A percentile compares a stretch with the other conserved stretches of the same genome.
Conservation (phyloP, 2,797 vertebrate genomes). For the Scolopax bukidnonensis region DNA sequence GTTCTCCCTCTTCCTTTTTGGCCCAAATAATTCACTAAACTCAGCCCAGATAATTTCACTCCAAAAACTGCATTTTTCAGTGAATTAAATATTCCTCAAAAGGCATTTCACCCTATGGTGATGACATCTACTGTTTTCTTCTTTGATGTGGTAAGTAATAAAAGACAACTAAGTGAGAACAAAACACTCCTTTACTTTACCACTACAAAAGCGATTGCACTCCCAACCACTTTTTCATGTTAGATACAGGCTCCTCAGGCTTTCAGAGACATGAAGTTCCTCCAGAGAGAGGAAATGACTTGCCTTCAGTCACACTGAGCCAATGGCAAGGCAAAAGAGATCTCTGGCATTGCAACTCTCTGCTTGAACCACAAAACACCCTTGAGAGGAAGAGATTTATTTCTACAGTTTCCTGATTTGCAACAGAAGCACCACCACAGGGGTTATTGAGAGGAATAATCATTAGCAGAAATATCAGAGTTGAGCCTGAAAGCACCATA, state of each 20-base stretch:
- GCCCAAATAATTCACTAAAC: not conserved
- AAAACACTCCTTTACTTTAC: not conserved
- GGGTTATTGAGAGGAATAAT: not conserved
- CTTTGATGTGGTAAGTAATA: not conserved
- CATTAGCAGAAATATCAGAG: not conserved
- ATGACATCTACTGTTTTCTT: not conserved
- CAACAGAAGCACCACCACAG: not conserved
- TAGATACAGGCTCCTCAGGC: not conserved
- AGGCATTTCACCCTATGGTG: not conserved
- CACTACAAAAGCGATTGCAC: not conserved
- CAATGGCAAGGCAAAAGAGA: not conserved
- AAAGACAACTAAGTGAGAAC: not conserved
- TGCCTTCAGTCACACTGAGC: not conserved
- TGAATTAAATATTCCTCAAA: not conserved
- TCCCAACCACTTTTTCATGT: not conserved
- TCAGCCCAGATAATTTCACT: not conserved
- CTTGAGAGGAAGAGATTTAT: conserved; percentile 17
- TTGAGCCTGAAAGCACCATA: not conserved
- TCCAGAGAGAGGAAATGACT: not conserved
- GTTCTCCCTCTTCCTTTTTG: not conserved
- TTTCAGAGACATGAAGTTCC: not conserved
- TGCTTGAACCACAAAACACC: conserved; percentile 16
- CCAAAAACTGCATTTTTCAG: not conserved
- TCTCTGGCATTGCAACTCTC: not conserved
- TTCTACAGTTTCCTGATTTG: conserved; percentile 30